Conservation (phyloP, 2,888 invertebrate species). For the Lasioglossum morio region DNA sequence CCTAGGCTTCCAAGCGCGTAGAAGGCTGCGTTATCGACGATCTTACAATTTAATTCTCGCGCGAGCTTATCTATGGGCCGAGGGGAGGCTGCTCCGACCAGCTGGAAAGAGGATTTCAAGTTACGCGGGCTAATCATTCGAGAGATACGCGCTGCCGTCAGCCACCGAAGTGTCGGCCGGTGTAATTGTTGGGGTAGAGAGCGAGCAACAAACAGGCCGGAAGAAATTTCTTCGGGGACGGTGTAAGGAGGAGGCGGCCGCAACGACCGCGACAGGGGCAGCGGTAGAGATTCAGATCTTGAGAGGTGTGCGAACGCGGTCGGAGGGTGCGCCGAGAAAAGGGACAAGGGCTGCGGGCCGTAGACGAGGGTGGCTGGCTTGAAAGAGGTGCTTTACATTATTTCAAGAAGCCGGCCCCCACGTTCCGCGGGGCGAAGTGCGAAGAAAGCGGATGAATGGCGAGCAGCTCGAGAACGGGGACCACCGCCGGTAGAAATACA, state of each 20-base stretch:
- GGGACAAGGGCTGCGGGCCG: slow-evolving; percentile 48
- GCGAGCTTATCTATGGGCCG: slow-evolving; percentile 36
- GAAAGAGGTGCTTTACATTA: slow-evolving; percentile 75
- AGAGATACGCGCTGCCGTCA: slow-evolving; percentile 52
- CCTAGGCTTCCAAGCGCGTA: not conserved
- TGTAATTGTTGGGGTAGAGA: slow-evolving; percentile 59
- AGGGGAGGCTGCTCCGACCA: not conserved
- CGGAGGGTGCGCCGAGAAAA: slow-evolving; percentile 32
- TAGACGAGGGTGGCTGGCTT: slow-evolving; percentile 63
- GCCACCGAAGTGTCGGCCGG: slow-evolving; percentile 49
- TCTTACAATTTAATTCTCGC: slow-evolving; percentile 55
- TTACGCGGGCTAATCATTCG: slow-evolving; percentile 54
- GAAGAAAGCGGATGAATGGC: slow-evolving; percentile 59
- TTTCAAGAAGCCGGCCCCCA: slow-evolving; percentile 69
- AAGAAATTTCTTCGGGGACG: slow-evolving; percentile 48
- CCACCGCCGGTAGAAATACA: slow-evolving; percentile 29
- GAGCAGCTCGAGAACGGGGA: slow-evolving; percentile 34
- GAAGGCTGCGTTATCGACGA: slow-evolving; percentile 19
- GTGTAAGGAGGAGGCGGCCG: slow-evolving; percentile 34
- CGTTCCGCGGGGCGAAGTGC: slow-evolving; percentile 48
- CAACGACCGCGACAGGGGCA: slow-evolving; percentile 40
- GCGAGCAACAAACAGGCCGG: slow-evolving; percentile 62
- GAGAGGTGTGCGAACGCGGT: slow-evolving; percentile 44
- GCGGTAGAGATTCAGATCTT: slow-evolving; percentile 66
- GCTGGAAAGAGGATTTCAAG: slow-evolving; percentile 13